Percentiles rank a stretch among this genome's conserved stretches.
Evolutionary conservation across 2,888 invertebrate genomes (phyloP).

Genomic region (Meliscaeva auricollis): DNA sequence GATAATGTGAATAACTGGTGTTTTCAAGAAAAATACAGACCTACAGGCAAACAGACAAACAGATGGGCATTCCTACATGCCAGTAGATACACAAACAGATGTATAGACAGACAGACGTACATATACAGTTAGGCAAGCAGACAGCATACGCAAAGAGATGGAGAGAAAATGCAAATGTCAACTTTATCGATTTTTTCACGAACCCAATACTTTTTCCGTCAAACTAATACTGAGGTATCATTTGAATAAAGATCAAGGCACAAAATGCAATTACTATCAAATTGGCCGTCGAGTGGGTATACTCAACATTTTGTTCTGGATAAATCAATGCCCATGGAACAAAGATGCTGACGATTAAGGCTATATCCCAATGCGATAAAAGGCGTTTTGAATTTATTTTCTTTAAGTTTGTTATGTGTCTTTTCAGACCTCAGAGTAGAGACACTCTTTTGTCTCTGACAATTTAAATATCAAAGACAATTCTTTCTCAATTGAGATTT

Average conservation of each 20-base stretch:
- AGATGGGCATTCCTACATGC: too few relatives aligned
- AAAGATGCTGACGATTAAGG: conserved; percentile 4
- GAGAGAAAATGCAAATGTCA: too few relatives aligned
- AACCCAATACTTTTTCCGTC: background rate
- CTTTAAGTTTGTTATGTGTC: background rate
- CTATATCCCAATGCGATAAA: too few relatives aligned
- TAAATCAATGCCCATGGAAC: background rate
- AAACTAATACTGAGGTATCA: background rate
- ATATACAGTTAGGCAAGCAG: too few relatives aligned
- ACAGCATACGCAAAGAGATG: too few relatives aligned
- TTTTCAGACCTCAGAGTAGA: background rate
- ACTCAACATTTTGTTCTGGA: background rate
- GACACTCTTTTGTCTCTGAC: background rate
- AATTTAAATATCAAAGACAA: conserved; percentile 56
- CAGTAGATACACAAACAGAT: too few relatives aligned
- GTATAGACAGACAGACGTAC: too few relatives aligned
- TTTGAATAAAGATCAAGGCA: conserved; percentile 53
- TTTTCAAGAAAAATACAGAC: too few relatives aligned
- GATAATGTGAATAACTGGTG: too few relatives aligned
- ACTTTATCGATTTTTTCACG: background rate
- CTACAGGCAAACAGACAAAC: too few relatives aligned
- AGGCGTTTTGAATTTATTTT: conserved; percentile 43
- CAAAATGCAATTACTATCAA: conserved; percentile 58
- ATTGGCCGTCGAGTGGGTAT: conserved; percentile 47
- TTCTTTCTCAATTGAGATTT: conserved; percentile 36